Conservation (phyloP, 2,888 invertebrate genomes). For the Caenorhabditis doughertyi region DNA sequence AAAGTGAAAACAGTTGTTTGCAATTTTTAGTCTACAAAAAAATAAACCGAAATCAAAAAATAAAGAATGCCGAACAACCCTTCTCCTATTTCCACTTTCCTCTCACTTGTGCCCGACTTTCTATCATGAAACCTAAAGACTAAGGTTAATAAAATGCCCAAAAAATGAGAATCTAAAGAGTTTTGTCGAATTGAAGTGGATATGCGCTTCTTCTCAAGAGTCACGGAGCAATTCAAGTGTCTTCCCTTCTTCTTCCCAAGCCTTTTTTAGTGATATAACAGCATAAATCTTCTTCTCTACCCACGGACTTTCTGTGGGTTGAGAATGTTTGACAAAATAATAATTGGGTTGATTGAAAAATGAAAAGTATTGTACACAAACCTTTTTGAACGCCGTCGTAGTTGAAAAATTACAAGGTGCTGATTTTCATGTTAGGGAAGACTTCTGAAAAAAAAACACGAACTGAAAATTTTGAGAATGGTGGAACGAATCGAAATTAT, state of each 20-base stretch:
- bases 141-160: conserved; percentile 44
- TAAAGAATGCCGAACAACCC: conserved; percentile 8
- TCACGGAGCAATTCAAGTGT: conserved; percentile 48
- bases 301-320: conserved; percentile 9
- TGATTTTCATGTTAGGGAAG: conserved; percentile 20
- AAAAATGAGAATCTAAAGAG: conserved; percentile 34
- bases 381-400: conserved; percentile 17
- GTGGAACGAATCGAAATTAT: conserved; percentile 6
- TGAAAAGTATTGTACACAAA: conserved; percentile 11
- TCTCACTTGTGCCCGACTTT: conserved; percentile 5
- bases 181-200: conserved; percentile 44
- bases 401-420: conserved; percentile 11
- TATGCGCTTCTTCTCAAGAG: conserved; percentile 51
- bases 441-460: conserved; percentile 19
- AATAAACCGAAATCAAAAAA: background rate
- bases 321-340: conserved; percentile 9
- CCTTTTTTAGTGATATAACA: conserved; percentile 35
- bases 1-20: conserved; percentile 4
- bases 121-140: conserved; percentile 31
- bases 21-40: conserved; percentile 9
- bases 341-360: conserved; percentile 11
- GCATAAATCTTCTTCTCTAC: conserved; percentile 23
- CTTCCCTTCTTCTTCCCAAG: background rate
- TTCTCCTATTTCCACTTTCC: background rate
- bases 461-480: background rate